Evolutionary conservation across 2,888 invertebrate genomes (phyloP).

Genomic region (Teleogryllus oceanicus): DNA sequence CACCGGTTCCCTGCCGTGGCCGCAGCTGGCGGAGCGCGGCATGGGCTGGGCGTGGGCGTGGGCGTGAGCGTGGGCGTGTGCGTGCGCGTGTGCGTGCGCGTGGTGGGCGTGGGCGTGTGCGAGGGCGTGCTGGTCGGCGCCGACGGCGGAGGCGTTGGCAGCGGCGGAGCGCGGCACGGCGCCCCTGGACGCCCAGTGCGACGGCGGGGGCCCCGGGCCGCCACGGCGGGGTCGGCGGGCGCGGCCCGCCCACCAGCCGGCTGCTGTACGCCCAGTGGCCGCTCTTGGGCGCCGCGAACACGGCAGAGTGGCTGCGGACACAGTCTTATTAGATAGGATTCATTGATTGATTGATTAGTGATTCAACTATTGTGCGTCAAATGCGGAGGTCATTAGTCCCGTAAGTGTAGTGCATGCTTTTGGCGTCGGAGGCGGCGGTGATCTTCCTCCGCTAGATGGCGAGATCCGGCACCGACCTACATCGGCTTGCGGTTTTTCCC

Average conservation of each 20-base stretch:
- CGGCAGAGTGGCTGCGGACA: slow-evolving; percentile 49
- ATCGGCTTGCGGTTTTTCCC: too few relatives aligned
- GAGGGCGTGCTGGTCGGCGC: neutral
- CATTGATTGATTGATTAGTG: too few relatives aligned
- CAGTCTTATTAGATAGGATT: slow-evolving; percentile 3
- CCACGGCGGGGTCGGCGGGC: slow-evolving; percentile 25
- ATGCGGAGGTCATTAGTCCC: too few relatives aligned
- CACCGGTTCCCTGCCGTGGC: slow-evolving; percentile 23
- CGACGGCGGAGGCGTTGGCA: neutral
- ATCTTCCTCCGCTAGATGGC: too few relatives aligned
- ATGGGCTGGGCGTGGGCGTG: neutral
- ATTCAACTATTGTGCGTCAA: too few relatives aligned
- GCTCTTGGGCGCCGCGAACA: slow-evolving; percentile 52
- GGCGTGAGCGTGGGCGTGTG: neutral
- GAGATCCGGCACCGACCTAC: too few relatives aligned
- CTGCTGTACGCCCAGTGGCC: slow-evolving; percentile 53
- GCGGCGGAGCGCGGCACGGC: neutral
- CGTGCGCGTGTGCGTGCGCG: neutral
- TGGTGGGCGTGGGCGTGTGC: neutral
- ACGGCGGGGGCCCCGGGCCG: neutral
- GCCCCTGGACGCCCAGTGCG: neutral
- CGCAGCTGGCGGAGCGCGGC: slow-evolving; percentile 22
- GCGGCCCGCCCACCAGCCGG: slow-evolving; percentile 44
- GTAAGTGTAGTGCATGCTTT: too few relatives aligned
- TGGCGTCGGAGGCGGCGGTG: too few relatives aligned